Base-by-base conservation (phyloP, 2,797 vertebrate genomes). In the Hemitrygon akajei region DNA sequence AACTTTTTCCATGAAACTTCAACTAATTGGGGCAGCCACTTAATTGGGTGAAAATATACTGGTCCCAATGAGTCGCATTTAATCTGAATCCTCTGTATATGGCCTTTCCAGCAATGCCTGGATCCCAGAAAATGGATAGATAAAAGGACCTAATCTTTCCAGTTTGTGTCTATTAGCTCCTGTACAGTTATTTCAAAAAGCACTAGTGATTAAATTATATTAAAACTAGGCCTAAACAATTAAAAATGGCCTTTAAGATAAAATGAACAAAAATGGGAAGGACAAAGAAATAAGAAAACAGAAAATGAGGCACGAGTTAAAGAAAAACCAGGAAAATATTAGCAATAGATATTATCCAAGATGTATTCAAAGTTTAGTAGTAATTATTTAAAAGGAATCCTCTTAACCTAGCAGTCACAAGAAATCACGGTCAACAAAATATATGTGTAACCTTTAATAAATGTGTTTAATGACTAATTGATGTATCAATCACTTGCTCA, bases 401-500 rank as follows among this genome's bases (percentile, higher is more conserved):
- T 37, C 30, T 18, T 18, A 69, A 56, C 4, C 18, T 30, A 92
- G 22, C 91, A 73, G 89, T 34, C 37, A 87, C 27, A 63, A 87
- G 84, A 14, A 91, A 20, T 9, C 37, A 91, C 4, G 9, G 14
- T 93, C 91, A 93, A 93, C 12, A 22, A 95, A 95, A 94, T 94
- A 94, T 95, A 58, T 93, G 94, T 94, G 94, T 95, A 56, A 93
- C 94, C 94, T 95, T 93, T 93, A 76, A 75, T 76, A 76, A 75
- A 93, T 30, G 91, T 93, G 40, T 93, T 95, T 95, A 94, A 94
- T 95, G 94, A 20, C 96, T 94, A 94, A 94, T 84, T 47, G 93
- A 94, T 94, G 95, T 94, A 73, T 95, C 95, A 96, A 95, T 95
- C 94, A 95, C 94, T 94, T 96, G 95, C 94, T 96, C 95, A 96